Conservation (phyloP, 2,888 invertebrate species). For the Escarpia spicata region DNA sequence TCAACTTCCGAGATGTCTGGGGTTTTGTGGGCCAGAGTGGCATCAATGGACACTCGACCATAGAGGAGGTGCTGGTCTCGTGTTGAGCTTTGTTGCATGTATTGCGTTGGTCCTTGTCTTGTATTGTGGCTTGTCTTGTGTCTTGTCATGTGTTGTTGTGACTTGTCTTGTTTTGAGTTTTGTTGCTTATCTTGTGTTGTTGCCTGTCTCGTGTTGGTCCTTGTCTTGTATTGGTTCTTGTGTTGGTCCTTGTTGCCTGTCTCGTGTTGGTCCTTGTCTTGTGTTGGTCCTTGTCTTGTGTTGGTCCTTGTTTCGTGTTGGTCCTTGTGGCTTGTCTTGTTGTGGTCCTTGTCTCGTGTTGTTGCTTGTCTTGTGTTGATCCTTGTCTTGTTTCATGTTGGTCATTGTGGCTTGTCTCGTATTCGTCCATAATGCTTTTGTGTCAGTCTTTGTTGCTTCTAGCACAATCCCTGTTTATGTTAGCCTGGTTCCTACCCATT, state of each 20-base stretch:
- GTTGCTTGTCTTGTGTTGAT: too few relatives aligned
- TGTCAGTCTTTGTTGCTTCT: too few relatives aligned
- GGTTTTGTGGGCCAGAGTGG: slow-evolving; percentile 70
- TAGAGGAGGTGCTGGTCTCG: slow-evolving; percentile 41
- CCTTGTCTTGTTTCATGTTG: too few relatives aligned
- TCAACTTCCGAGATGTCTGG: slow-evolving; percentile 71
- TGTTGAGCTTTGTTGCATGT: not conserved
- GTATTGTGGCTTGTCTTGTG: not conserved
- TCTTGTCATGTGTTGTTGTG: not conserved
- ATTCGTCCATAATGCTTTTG: too few relatives aligned
- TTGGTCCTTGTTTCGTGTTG: not conserved
- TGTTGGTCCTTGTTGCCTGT: not conserved
- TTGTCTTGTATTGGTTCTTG: not conserved
- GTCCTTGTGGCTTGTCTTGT: not conserved
- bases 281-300: not conserved
- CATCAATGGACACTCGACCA: slow-evolving; percentile 60
- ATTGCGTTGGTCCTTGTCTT: not conserved
- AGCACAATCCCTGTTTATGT: not conserved
- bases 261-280: not conserved
- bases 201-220: not conserved
- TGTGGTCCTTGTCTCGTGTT: too few relatives aligned
- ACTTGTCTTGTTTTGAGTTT: not conserved
- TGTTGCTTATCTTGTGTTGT: not conserved
- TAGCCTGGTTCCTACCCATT: not conserved
- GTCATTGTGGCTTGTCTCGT: too few relatives aligned